Evolutionary conservation across 2,888 invertebrate genomes (phyloP).

Genomic region (Athalia circularis): DNA sequence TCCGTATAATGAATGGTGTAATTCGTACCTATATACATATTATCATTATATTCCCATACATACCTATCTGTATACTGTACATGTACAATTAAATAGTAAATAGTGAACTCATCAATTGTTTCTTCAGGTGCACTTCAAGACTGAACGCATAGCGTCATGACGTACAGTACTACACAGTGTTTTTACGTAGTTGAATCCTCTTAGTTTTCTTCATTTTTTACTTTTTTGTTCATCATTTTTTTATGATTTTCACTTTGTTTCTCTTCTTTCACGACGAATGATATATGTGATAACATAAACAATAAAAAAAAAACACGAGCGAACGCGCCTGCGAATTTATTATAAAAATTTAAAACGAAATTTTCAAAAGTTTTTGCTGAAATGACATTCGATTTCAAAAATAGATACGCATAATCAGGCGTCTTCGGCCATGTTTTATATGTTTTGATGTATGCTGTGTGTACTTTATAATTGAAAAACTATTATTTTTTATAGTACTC

Average conservation of each 20-base stretch:
- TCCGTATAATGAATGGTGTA: too few relatives aligned
- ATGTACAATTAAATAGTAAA: background rate
- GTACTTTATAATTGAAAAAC: too few relatives aligned
- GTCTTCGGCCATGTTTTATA: too few relatives aligned
- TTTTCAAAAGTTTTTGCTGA: background rate
- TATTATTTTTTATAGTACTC: too few relatives aligned
- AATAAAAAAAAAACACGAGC: constrained; percentile 13
- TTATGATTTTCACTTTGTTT: background rate
- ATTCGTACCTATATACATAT: too few relatives aligned
- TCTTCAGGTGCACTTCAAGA: constrained; percentile 61
- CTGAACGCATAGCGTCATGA: constrained; percentile 51
- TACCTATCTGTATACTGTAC: too few relatives aligned
- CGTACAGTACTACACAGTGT: constrained; percentile 24
- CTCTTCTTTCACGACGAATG: background rate
- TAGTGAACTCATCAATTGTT: constrained; percentile 51
- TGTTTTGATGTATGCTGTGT: too few relatives aligned
- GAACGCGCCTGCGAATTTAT: background rate
- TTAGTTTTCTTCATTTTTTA: background rate
- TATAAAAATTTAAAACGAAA: background rate
- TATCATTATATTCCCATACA: too few relatives aligned
- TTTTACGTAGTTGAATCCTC: background rate
- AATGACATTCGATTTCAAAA: too few relatives aligned
- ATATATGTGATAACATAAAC: constrained; percentile 17
- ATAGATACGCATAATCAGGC: too few relatives aligned
- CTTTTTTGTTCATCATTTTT: background rate